phyloP scores from a whole-genome alignment of 2,113 vertebrate species.

The Origma solitaria region DNA sequence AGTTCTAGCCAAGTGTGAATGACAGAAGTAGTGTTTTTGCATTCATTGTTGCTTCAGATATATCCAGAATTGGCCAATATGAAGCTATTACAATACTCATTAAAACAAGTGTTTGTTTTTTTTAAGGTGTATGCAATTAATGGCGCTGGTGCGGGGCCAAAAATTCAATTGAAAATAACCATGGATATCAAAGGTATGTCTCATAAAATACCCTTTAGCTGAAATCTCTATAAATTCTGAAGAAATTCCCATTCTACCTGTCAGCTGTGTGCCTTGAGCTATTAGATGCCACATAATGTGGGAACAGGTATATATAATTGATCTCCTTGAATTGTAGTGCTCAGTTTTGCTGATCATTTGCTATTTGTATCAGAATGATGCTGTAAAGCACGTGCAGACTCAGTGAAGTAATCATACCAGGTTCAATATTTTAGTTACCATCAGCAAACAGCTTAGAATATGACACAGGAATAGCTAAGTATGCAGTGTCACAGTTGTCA shows the following conservation, averaged over 20 bases:
- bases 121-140: conserved; percentile 91
- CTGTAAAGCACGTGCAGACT: not conserved
- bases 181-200: conserved; percentile 91
- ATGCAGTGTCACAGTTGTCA: not conserved
- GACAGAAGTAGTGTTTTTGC: not conserved
- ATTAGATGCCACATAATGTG: not conserved
- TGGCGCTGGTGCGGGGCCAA: conserved; percentile 87
- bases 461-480: not conserved
- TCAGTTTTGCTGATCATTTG: not conserved
- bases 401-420: not conserved
- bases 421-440: not conserved
- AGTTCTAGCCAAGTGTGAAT: not conserved
- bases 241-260: not conserved
- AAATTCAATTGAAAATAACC: conserved; percentile 84
- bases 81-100: not conserved
- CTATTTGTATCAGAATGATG: not conserved
- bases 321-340: not conserved
- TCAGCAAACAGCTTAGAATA: not conserved
- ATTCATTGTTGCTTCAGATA: not conserved
- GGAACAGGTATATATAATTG: not conserved
- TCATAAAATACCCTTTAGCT: not conserved
- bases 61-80: not conserved
- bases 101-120: not conserved
- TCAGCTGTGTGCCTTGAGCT: not conserved
- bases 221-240: not conserved